Evolutionary conservation across 1,140 invertebrate genomes (phyloP).

Genomic region (Sminthurides bifidus): DNA sequence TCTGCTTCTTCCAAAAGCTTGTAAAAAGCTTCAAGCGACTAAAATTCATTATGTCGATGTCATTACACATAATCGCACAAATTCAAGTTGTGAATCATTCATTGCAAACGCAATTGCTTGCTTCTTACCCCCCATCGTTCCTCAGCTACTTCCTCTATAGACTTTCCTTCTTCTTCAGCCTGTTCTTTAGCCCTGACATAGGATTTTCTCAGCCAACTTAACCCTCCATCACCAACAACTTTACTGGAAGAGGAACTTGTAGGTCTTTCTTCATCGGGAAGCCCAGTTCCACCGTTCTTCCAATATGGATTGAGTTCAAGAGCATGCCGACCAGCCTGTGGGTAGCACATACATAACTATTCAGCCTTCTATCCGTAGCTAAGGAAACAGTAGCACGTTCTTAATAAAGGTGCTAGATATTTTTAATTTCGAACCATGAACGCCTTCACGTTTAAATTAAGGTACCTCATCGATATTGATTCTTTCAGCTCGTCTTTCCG

Average conservation of each 20-base stretch:
- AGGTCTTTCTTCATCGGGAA: slow-evolving; percentile 44
- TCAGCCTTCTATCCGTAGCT: too few species aligned
- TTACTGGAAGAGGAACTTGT: slow-evolving; percentile 4
- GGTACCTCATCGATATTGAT: too few species aligned
- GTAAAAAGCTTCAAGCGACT: slow-evolving; percentile 45
- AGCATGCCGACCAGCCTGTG: slow-evolving; percentile 53
- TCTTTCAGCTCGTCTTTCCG: too few species aligned
- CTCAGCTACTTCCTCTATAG: slow-evolving; percentile 48
- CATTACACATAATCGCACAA: neutral
- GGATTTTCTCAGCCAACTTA: slow-evolving; percentile 47
- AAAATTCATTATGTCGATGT: slow-evolving; percentile 13
- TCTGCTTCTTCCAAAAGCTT: slow-evolving; percentile 43
- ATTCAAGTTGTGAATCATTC: neutral
- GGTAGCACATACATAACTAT: too few species aligned
- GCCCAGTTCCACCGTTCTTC: slow-evolving; percentile 72
- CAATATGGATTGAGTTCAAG: slow-evolving; percentile 85
- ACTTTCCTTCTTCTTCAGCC: slow-evolving; percentile 44
- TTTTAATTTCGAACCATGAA: too few species aligned
- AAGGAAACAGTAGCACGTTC: too few species aligned
- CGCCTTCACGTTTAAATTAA: too few species aligned
- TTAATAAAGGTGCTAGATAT: too few species aligned
- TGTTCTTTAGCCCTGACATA: slow-evolving; percentile 47
- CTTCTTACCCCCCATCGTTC: slow-evolving; percentile 50
- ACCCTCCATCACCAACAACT: slow-evolving; percentile 38
- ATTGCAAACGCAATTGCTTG: neutral